A percentile compares a stretch with the other conserved stretches of the same genome.
Conservation (phyloP, 1,140 invertebrate genomes). For the Bombus waltoni region DNA sequence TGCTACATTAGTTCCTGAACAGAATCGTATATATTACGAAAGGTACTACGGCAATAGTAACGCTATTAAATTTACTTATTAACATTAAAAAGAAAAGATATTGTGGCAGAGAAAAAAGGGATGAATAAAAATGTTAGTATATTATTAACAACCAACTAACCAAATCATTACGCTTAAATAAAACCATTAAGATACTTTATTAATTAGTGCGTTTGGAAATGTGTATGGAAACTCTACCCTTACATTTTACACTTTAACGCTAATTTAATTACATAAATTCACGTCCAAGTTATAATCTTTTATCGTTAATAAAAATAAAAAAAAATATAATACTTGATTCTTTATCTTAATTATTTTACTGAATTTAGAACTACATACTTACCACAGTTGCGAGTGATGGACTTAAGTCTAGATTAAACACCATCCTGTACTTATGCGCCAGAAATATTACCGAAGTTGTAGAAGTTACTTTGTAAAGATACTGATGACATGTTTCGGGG, state of each 20-base stretch:
- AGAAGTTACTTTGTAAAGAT: constrained; percentile 82
- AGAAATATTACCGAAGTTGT: constrained; percentile 83
- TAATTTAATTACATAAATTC: neutral
- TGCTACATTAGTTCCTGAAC: neutral
- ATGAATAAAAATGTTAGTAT: too few relatives aligned
- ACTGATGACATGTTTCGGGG: constrained; percentile 82
- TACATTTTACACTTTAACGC: too few relatives aligned
- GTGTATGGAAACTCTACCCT: too few relatives aligned
- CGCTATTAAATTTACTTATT: neutral
- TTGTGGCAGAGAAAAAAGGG: too few relatives aligned
- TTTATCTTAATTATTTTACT: neutral
- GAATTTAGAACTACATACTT: constrained; percentile 70
- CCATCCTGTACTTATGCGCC: constrained; percentile 86
- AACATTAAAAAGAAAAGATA: neutral
- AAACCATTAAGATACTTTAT: too few relatives aligned
- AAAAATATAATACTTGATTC: too few relatives aligned
- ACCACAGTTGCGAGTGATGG: constrained; percentile 89
- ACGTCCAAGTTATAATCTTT: neutral
- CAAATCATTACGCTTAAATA: too few relatives aligned
- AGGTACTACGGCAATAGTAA: neutral
- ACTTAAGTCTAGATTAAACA: constrained; percentile 92
- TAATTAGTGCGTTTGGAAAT: too few relatives aligned
- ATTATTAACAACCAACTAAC: too few relatives aligned
- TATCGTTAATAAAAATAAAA: neutral
- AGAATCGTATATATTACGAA: neutral